Base-by-base conservation (phyloP, 2,888 invertebrate species). In the Neoscelio sp. region DNA sequence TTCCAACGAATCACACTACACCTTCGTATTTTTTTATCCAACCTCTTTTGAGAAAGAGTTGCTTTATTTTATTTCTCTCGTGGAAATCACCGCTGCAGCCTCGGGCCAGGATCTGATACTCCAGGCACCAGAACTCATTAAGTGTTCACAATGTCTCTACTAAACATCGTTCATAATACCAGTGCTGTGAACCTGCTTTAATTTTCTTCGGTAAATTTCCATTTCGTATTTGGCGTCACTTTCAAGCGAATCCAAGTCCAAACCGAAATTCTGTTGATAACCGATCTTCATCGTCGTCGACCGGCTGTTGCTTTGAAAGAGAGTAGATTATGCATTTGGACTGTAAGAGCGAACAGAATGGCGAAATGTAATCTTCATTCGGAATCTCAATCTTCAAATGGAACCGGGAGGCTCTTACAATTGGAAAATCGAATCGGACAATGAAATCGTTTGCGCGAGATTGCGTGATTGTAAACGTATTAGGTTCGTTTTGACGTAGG, bases 401-500 rank as follows among this genome's bases (percentile, higher is more conserved):
- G 65, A 64, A 60, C 18, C 54, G 8, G 12, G 12, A 48, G 40
- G 40, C 38, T 71, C 58, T 33, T 18, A 60, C 52, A 52, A 71
- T 65, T 77, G 71, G 30, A 77, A 71, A 77, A 77, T 68, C 58
- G 56, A 50, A 58, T 68, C 58, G 60, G 38, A 38, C 65, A 56
- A 71, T 60, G 71, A 70, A 77, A 77, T 65, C 75, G 62, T 76
- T 76, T 35, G 50, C 54, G 40, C 30, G 20, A 48, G 50, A 74
- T 74, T 58, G 65, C 46, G 40, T 20, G 58, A 74, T 58, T 58
- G 26, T 40, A 20, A 58, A 40, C 15, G 33, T 56, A 65, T 56
- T 46, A 74, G 23, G 12, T 33, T 12, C 13, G 18, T 71, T 60
- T 71, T 71, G 48, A 70, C 50, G 38, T 38, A n/a, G n/a, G n/a